Evolutionary conservation across 2,888 invertebrate species (phyloP).

Genomic region (Apoda limacodes): DNA sequence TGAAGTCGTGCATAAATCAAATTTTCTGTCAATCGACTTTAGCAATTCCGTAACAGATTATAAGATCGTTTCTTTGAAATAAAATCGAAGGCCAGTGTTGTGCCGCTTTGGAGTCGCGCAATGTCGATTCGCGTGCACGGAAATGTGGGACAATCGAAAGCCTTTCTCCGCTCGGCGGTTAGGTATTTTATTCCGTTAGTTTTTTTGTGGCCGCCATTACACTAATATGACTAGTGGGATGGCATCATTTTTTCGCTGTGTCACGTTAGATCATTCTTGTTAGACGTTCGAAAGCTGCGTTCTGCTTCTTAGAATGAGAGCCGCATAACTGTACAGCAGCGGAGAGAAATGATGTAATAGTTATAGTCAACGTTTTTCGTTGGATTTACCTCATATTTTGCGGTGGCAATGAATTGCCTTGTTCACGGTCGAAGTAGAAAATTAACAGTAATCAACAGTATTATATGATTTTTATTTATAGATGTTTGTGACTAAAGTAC

Average conservation of each 20-base stretch:
- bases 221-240: conserved; percentile 45
- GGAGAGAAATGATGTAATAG: conserved; percentile 56
- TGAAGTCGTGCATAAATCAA: conserved; percentile 37
- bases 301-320: conserved; percentile 47
- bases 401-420: not conserved
- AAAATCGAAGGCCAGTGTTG: conserved; percentile 33
- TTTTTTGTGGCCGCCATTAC: conserved; percentile 66
- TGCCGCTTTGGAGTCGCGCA: conserved; percentile 38
- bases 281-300: conserved; percentile 61
- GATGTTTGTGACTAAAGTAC: not conserved
- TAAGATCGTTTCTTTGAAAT: conserved; percentile 37
- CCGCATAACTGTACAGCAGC: conserved; percentile 53
- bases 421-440: not conserved
- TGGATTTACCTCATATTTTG: conserved; percentile 14
- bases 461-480: not conserved
- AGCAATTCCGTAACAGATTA: conserved; percentile 31
- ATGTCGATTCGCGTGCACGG: conserved; percentile 36
- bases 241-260: conserved; percentile 66
- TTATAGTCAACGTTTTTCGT: conserved; percentile 25
- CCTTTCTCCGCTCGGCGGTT: conserved; percentile 64
- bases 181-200: conserved; percentile 69
- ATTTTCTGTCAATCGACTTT: conserved; percentile 39
- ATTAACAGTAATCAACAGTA: not conserved
- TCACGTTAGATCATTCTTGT: conserved; percentile 70
- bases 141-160: conserved; percentile 70